These are phyloP conservation scores for Channallabes apus DNA, from an alignment of 2,797 vertebrate genomes.

Conservation along the genomic window DNA sequence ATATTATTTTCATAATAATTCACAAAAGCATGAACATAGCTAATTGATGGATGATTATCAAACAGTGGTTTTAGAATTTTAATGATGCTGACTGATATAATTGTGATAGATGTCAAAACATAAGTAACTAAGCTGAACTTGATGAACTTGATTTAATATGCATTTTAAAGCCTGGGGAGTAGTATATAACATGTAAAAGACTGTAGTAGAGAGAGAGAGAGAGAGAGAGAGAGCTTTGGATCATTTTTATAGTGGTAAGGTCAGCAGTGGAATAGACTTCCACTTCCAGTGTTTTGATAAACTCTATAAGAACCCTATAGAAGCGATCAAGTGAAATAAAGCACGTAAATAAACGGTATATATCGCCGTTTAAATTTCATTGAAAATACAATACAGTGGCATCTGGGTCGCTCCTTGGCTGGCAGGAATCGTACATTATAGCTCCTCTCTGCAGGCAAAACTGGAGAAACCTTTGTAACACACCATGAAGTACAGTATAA, in stretches of 20 bases:
- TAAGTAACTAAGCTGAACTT: not conserved
- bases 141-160: not conserved
- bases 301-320: not conserved
- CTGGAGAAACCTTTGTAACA: not conserved
- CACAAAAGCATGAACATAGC: constrained; percentile 16
- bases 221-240: not conserved
- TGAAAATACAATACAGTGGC: constrained; percentile 2
- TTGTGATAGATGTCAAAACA: not conserved
- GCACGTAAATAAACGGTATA: constrained; percentile 3
- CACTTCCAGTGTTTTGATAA: constrained; percentile 12
- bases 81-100: constrained; percentile 20
- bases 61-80: constrained; percentile 3
- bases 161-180: constrained; percentile 2
- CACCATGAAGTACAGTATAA: not conserved
- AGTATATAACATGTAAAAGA: not conserved
- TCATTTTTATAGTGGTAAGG: constrained; percentile 16
- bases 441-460: not conserved
- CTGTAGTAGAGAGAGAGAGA: not conserved
- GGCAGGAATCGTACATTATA: not conserved
- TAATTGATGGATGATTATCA: constrained; percentile 24
- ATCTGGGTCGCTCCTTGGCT: not conserved
- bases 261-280: constrained; percentile 17
- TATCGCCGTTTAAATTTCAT: constrained; percentile 21
- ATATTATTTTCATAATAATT: constrained; percentile 3
- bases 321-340: not conserved